phyloP scores from a whole-genome alignment of 2,888 invertebrate genomes.

The Iphiclides podalirius region DNA sequence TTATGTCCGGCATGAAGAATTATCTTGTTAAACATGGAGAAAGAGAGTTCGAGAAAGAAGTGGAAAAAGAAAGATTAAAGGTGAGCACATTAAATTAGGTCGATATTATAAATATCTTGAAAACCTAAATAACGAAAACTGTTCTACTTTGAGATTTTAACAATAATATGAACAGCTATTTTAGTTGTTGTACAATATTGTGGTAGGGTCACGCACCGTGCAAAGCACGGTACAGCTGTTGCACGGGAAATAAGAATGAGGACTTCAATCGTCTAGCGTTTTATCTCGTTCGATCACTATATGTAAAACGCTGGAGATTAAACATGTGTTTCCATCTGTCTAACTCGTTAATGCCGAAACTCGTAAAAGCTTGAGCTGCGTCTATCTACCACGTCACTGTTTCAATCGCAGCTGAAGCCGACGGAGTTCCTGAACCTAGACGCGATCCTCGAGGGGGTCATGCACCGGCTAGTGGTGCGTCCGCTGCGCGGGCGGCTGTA shows the following conservation, averaged over 20 bases:
- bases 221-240: too few species aligned
- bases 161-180: too few species aligned
- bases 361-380: too few species aligned
- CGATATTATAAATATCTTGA: background rate
- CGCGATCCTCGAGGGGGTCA: conserved; percentile 95
- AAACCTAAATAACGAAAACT: background rate
- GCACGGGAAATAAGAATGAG: too few species aligned
- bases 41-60: conserved; percentile 93
- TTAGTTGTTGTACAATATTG: too few species aligned
- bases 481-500: conserved; percentile 92
- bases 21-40: conserved; percentile 98
- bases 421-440: conserved; percentile 97
- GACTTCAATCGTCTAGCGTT: too few species aligned
- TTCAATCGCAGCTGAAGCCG: conserved; percentile 86
- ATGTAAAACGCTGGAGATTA: too few species aligned
- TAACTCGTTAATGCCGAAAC: too few species aligned
- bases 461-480: conserved; percentile 93
- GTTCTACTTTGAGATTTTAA: background rate
- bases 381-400: too few species aligned
- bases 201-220: too few species aligned
- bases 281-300: too few species aligned
- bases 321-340: too few species aligned
- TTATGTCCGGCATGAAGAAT: conserved; percentile 99
- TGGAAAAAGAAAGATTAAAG: conserved; percentile 91
- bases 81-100: conserved; percentile 68